phyloP scores from a whole-genome alignment of 2,797 vertebrate species.

The Dermochelys coriacea region DNA sequence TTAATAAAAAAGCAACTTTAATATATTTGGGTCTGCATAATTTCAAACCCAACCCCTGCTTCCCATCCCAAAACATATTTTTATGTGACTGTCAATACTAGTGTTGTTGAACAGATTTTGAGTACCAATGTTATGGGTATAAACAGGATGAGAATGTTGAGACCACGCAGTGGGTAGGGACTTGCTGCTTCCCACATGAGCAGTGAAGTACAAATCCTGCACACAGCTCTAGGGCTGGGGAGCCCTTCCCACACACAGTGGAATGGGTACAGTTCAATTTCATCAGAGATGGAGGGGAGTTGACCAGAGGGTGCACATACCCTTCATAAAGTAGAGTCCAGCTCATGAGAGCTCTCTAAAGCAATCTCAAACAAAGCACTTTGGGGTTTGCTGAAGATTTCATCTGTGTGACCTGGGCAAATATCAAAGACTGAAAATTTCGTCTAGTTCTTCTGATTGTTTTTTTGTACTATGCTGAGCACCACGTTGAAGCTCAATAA shows the following conservation, averaged over 20 bases:
- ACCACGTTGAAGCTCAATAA: neutral
- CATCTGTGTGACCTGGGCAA: neutral
- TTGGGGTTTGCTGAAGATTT: neutral
- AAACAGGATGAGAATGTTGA: constrained; percentile 19
- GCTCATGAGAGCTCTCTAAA: neutral
- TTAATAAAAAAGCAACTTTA: neutral
- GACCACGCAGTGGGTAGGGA: neutral
- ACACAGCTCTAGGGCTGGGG: neutral
- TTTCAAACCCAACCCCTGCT: constrained; percentile 33
- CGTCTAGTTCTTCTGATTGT: neutral
- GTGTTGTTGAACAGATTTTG: constrained; percentile 19
- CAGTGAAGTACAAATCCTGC: neutral
- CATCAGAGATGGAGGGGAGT: neutral
- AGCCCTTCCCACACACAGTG: neutral
- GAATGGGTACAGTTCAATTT: neutral
- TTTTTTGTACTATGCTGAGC: neutral
- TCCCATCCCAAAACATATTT: neutral
- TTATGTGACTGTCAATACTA: constrained; percentile 8
- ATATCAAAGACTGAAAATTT: neutral
- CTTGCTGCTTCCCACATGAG: neutral
- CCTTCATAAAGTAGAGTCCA: neutral
- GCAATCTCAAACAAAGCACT: rapidly evolving
- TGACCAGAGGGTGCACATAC: rapidly evolving
- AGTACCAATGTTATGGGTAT: neutral
- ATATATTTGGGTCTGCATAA: neutral